phyloP scores from a whole-genome alignment of 2,888 invertebrate genomes.

The Dysmachus trigonus region DNA sequence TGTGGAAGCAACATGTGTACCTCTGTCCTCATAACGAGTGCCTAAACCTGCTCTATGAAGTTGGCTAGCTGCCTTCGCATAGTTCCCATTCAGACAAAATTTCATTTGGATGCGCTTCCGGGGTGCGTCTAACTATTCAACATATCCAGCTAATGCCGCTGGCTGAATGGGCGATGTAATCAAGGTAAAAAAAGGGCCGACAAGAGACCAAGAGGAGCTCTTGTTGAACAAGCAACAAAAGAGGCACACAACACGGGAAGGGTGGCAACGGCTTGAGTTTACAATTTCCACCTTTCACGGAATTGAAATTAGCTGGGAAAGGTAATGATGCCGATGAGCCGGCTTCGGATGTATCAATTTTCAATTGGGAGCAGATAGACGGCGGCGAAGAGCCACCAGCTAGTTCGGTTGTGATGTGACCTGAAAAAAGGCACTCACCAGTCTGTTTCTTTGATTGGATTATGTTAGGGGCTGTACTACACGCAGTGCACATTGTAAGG shows the following conservation, averaged over 20 bases:
- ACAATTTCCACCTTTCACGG: slow-evolving; percentile 38
- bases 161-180: slow-evolving; percentile 36
- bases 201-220: slow-evolving; percentile 1
- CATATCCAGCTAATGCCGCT: slow-evolving; percentile 3
- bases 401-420: background rate
- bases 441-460: slow-evolving; percentile 25
- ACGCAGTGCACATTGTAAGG: background rate
- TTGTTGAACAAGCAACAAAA: slow-evolving; percentile 21
- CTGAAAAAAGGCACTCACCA: slow-evolving; percentile 6
- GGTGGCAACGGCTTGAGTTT: slow-evolving; percentile 39
- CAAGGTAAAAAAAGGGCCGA: slow-evolving; percentile 38
- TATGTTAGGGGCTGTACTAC: slow-evolving; percentile 20
- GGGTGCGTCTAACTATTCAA: slow-evolving; percentile 28
- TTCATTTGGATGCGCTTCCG: slow-evolving; percentile 32
- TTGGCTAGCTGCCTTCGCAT: background rate
- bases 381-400: background rate
- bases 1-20: slow-evolving; percentile 11
- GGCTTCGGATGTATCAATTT: slow-evolving; percentile 31
- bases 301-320: background rate
- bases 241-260: slow-evolving; percentile 30
- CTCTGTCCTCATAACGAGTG: background rate
- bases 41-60: background rate
- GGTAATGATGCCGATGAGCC: background rate
- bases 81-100: slow-evolving; percentile 23
- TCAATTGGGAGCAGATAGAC: slow-evolving; percentile 13